Base-by-base conservation (phyloP, 2,797 vertebrate species). In the Sebastes baramenuke region DNA sequence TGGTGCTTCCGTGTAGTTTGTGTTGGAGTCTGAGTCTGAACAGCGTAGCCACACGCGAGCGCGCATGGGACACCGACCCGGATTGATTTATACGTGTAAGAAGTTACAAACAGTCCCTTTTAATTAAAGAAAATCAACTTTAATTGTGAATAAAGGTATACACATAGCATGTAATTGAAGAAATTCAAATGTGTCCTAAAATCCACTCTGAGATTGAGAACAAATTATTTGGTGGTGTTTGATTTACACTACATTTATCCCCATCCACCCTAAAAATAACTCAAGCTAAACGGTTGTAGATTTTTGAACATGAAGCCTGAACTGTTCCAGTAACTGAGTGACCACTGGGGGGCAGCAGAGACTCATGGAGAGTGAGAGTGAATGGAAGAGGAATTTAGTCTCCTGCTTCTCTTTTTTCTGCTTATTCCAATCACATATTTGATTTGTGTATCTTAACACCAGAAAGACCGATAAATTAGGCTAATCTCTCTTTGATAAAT, bases 261-360 rank as follows among this genome's bases (percentile, higher is more conserved):
- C 20, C 4, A 8, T 29, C 24, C 4, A 8, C n/a, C 20, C 4
- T 61, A 2, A 12, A 61, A 36, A 55, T 3, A 20, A 20, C 1
- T 24, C 6, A 13, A 52, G 18, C 42, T 46, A 16, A 34, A 42
- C 16, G 8, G 42, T 4, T 27, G 1, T 4, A 16, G 5, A 30
- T 20, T 27, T 58, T 20, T 18, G 12, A 55, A 8, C 16, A 20
- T 38, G 24, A 66, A 6, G 6, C 8, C 8, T 65, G 16, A 58
- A n/a, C 4, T 12, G 6, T 67, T 8, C 4, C 6, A 8, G 42
- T 29, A 5, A 20, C 3, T 14, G 1, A 32, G 4, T 38, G 32
- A 56, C 84, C 91, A 82, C 78, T 76, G 14, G 82, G 62, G 6
- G 86, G 86, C 86, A 87, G 81, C 72, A 90, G 22, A 79, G 66